These are phyloP conservation scores for Rhinatrema bivittatum DNA, from an alignment of 2,797 vertebrate species.

Conservation along the genomic window DNA sequence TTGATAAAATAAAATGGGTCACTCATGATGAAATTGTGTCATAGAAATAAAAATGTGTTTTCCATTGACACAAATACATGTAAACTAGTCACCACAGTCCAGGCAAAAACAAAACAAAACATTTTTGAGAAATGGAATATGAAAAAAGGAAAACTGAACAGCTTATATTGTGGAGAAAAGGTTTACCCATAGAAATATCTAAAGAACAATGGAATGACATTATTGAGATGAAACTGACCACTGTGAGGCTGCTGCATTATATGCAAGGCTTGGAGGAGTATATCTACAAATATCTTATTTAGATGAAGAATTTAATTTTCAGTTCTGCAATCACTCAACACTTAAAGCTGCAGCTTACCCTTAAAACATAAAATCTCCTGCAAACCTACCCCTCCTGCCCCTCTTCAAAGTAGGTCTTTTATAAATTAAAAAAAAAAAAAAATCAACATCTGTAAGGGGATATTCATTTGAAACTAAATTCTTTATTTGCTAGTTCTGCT, in stretches of 20 bases:
- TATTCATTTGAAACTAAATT: conserved; percentile 30
- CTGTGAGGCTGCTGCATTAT: conserved; percentile 72
- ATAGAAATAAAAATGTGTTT: conserved; percentile 39
- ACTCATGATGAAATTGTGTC: conserved; percentile 57
- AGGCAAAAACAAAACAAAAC: conserved; percentile 43
- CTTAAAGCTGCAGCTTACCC: conserved; percentile 66
- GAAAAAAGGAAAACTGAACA: conserved; percentile 49
- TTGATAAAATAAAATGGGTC: conserved; percentile 36
- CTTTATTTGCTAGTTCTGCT: conserved; percentile 4
- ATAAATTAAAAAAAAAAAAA: conserved; percentile 25
- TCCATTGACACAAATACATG: conserved; percentile 61
- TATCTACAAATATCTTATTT: conserved; percentile 27
- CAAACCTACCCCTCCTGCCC: too few species aligned
- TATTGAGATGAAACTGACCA: conserved; percentile 70
- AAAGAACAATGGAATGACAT: conserved; percentile 56
- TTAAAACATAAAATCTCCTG: too few species aligned
- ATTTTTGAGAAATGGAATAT: conserved; percentile 34
- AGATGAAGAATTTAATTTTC: conserved; percentile 25
- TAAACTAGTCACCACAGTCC: conserved; percentile 54
- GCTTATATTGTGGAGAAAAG: conserved; percentile 65
- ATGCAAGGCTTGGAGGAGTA: conserved; percentile 68
- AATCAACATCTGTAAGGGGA: conserved; percentile 20
- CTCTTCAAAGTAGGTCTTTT: conserved; percentile 38
- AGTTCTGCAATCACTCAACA: conserved; percentile 17
- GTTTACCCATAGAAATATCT: conserved; percentile 66